phyloP scores from a whole-genome alignment of 2,797 vertebrate genomes.

The Ptychobarbus kaznakovi region DNA sequence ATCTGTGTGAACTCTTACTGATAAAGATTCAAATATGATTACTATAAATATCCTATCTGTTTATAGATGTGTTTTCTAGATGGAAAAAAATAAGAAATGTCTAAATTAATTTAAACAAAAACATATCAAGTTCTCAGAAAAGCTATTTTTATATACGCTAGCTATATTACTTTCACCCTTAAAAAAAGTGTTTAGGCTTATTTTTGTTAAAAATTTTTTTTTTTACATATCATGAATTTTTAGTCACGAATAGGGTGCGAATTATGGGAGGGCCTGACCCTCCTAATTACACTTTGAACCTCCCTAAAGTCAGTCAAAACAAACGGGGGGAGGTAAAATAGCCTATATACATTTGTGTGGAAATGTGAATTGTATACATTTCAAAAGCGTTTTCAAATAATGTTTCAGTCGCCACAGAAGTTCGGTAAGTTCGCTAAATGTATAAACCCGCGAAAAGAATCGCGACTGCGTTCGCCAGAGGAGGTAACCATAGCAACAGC shows the following conservation, averaged over 20 bases:
- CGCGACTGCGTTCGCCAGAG: not conserved
- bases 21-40: not conserved
- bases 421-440: not conserved
- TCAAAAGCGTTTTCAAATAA: slow-evolving; percentile 13
- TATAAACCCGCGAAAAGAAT: not conserved
- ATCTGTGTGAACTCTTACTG: slow-evolving; percentile 27
- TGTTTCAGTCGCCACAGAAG: not conserved
- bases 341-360: not conserved
- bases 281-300: slow-evolving; percentile 13
- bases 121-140: too few relatives aligned
- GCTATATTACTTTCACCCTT: not conserved
- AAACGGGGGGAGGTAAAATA: not conserved
- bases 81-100: not conserved
- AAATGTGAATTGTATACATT: not conserved
- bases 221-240: not conserved
- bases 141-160: not conserved
- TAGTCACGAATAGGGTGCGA: not conserved
- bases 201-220: not conserved
- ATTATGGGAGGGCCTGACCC: not conserved
- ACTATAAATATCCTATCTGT: not conserved
- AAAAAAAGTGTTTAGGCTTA: not conserved
- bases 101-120: not conserved
- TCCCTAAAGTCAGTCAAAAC: slow-evolving; percentile 15
- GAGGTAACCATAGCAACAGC: slow-evolving; percentile 33
- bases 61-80: not conserved